phyloP scores from a whole-genome alignment of 2,113 vertebrate species.

The Aegithalos caudatus region DNA sequence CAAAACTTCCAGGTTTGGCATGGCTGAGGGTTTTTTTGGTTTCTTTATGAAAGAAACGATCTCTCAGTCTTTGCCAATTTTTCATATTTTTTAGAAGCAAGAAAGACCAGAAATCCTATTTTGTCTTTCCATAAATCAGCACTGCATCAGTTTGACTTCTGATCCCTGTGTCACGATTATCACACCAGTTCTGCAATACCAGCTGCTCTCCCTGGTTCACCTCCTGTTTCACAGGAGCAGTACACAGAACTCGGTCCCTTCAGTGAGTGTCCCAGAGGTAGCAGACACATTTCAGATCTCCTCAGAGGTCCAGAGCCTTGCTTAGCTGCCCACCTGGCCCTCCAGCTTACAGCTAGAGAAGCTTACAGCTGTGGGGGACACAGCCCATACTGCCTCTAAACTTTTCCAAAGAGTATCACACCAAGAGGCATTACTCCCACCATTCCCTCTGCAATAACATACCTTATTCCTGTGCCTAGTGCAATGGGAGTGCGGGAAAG shows the following conservation, averaged over 20 bases:
- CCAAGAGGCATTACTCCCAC: not conserved
- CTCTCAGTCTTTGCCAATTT: not conserved
- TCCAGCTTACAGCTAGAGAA: not conserved
- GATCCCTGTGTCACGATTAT: fast-evolving
- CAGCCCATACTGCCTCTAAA: not conserved
- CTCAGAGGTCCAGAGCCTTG: not conserved
- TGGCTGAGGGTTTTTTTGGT: fast-evolving
- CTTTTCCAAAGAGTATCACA: not conserved
- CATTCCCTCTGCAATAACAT: not conserved
- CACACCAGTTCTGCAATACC: not conserved
- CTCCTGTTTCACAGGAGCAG: not conserved
- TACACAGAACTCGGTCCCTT: not conserved
- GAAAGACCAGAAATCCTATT: not conserved
- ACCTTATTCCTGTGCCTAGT: slow-evolving; percentile 89
- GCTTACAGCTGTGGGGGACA: not conserved
- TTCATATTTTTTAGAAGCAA: not conserved
- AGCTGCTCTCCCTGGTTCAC: not conserved
- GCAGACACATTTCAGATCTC: fast-evolving
- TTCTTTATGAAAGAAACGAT: not conserved
- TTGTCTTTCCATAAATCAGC: not conserved
- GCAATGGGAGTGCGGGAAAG: slow-evolving; percentile 86
- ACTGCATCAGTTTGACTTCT: not conserved
- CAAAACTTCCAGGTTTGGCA: not conserved
- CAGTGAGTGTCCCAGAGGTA: fast-evolving
- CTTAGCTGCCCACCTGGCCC: not conserved